Base-by-base conservation (phyloP, 2,113 vertebrate species). In the Nothoprocta pentlandii region DNA sequence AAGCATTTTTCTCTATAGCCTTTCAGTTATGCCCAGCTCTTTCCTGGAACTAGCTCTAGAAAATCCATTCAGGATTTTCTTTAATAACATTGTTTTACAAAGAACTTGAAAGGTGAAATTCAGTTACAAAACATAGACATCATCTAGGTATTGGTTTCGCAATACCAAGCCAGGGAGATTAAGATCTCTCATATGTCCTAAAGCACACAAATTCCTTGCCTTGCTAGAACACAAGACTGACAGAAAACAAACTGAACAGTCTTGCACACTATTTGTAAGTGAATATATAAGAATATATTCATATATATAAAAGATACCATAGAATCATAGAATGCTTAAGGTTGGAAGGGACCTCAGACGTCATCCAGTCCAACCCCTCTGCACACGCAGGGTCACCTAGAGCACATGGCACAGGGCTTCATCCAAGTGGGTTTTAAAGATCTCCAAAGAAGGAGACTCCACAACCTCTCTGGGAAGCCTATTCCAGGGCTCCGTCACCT, bases 1-100 rank as follows among this genome's bases (percentile, higher is more conserved):
- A 91, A 64, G 22, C 30, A 8, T 2, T 49, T 69, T 56, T 47
- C 21, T 81, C 39, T 85, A 7, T 30, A 77, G 9, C 20, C 3
- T 12, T 77, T 77, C 23, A 85, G 59, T 84, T 88, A 2, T 3
- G 36, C 2, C 0, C 0, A 58, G 2, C 2, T 59, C 17, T 21
- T 68, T 6, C 25, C 80, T 77, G 53, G 53, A n/a, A 42, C 15
- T 32, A 68, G 46, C 46, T 47, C 46, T 47, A 47, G 46, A 47
- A 47, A 47, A 47, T 8, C n/a, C 6, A 64, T 12, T 63, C 5
- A 44, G 26, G 6, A 39, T 61, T 91, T 79, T 91, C 49, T 53
- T 82, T 32, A 70, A 41, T 36, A 49, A 20, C 9, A 44, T 1
- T 69, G 6, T 3, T 80, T 68, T 49, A 49, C 13, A 61, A 59